Evolutionary conservation across 2,113 vertebrate species (phyloP).

Genomic region (Semicossyphus pulcher): DNA sequence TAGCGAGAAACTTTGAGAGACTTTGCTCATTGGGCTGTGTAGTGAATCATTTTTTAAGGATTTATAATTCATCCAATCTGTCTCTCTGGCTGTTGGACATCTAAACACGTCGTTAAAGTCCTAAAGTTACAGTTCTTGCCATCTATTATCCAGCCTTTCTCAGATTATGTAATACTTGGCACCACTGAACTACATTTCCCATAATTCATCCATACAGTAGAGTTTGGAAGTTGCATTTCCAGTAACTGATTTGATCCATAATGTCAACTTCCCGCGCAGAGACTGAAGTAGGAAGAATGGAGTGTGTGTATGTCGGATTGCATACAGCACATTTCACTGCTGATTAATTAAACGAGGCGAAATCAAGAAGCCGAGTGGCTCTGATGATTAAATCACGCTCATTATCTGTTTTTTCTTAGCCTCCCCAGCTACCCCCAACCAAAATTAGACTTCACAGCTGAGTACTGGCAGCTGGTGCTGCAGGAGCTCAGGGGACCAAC

Average conservation of each 20-base stretch:
- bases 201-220: too few species aligned
- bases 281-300: not conserved
- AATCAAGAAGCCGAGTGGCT: conserved; percentile 24
- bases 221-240: too few species aligned
- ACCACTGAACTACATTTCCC: too few species aligned
- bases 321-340: not conserved
- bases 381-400: conserved; percentile 27
- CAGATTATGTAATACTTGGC: too few species aligned
- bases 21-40: too few species aligned
- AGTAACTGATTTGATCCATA: not conserved
- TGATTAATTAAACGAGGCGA: conserved; percentile 30
- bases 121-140: too few species aligned
- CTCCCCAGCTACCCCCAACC: conserved; percentile 3
- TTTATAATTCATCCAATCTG: too few species aligned
- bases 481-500: conserved; percentile 20
- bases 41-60: too few species aligned
- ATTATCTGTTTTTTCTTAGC: conserved; percentile 15
- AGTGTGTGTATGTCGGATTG: not conserved
- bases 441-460: conserved; percentile 21
- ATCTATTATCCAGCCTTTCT: too few species aligned
- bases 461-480: conserved; percentile 52
- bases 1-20: too few species aligned
- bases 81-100: too few species aligned
- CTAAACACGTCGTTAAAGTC: too few species aligned
- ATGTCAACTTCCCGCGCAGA: not conserved